Percentiles rank a stretch among this genome's conserved stretches.
These are phyloP conservation scores for Lampris megalopsis DNA, from an alignment of 2,113 vertebrate species.

Conservation along the genomic window DNA sequence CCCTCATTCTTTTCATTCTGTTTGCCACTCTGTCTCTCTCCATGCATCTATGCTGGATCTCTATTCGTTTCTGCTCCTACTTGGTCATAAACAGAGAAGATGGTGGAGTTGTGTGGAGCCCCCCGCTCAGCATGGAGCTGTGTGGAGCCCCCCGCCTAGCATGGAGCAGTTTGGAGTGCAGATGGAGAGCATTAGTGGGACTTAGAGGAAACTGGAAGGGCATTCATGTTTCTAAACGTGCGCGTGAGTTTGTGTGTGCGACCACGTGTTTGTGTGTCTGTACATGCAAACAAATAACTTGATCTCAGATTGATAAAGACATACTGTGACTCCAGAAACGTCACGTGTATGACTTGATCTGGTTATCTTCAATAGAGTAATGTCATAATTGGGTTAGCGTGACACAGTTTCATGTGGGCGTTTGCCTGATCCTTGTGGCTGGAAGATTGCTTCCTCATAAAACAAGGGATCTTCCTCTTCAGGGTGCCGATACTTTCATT, in stretches of 20 bases:
- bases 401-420: too few relatives aligned
- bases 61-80: conserved; percentile 10
- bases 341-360: too few relatives aligned
- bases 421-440: too few relatives aligned
- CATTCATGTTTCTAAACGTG: not conserved
- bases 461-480: too few relatives aligned
- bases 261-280: not conserved
- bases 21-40: conserved; percentile 13
- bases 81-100: conserved; percentile 37
- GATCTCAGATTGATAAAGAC: too few relatives aligned
- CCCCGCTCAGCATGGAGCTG: conserved; percentile 37
- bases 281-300: too few relatives aligned
- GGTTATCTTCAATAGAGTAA: too few relatives aligned
- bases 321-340: too few relatives aligned
- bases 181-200: conserved; percentile 27
- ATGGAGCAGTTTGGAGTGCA: conserved; percentile 40
- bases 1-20: conserved; percentile 37
- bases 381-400: too few relatives aligned
- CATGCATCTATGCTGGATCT: conserved; percentile 24
- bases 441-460: too few relatives aligned
- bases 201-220: not conserved
- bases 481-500: too few relatives aligned
- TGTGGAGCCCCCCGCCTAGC: conserved; percentile 11
- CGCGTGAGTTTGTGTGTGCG: not conserved
- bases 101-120: conserved; percentile 10